Base-by-base conservation (phyloP, 2,888 invertebrate species). In the Penaeus monodon region DNA sequence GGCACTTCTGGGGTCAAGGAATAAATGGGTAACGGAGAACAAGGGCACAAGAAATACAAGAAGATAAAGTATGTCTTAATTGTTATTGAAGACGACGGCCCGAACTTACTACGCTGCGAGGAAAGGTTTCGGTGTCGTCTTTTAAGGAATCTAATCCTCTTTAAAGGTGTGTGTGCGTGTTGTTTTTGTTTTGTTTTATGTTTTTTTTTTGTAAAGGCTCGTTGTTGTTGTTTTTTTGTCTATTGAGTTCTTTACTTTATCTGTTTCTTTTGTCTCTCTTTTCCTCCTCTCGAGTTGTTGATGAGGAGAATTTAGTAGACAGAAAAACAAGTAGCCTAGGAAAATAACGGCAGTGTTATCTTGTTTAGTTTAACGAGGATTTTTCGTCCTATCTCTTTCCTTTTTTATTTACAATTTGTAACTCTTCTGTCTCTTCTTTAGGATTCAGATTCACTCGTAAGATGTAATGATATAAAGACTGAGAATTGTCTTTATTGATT, bases 1-100 rank as follows among this genome's bases (percentile, higher is more conserved):
- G 80, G 85, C 73, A 79, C 85, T 64, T 74, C 24, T 33, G 85
- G 66, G 84, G 66, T 70, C 70, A 73, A 82, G 82, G 63, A 73
- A 82, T 70, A 73, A 33, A 63, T 49, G 63, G 82, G 66, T 29
- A 49, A 70, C 49, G 70, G 81, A 70, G 49, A 49, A 29, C 70
- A 29, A 57, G 68, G 49, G 66, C 24, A 44, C 76, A 57, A 49
- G 49, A 57, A 44, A 76, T 44, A 17, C 49, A 57, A 29, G 33
- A 70, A 68, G 66, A 81, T 49, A 81, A 81, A 49, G 57, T 57
- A 27, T 81, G 70, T 68, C 70, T 81, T 81, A 73, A 73, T 81
- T 81, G 81, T 57, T 49, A 29, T 49, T 29, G 81, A 81, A 57
- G 33, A 57, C 65, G 77, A 77, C 77, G 77, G 27, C 77, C 29